Conservation (phyloP, 2,113 vertebrate species). For the Azemiops feae region DNA sequence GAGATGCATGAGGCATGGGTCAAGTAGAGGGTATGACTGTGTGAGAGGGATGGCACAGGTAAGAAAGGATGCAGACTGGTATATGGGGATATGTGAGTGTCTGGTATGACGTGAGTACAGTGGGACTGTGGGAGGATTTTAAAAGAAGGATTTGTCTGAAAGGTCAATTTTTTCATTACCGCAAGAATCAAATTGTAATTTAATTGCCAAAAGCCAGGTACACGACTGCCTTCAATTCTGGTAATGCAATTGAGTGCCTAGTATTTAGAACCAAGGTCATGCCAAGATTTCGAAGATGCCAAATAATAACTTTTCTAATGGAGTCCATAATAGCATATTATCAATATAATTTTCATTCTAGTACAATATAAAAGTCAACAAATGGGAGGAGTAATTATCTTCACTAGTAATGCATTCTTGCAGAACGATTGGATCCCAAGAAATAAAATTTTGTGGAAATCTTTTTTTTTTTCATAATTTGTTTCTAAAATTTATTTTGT, state of each 20-base stretch:
- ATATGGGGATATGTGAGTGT: neutral
- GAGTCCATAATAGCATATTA: neutral
- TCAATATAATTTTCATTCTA: neutral
- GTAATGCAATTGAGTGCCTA: neutral
- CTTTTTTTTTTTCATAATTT: neutral
- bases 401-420: neutral
- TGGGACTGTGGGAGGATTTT: neutral
- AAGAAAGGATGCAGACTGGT: neutral
- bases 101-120: neutral
- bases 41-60: neutral
- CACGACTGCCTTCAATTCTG: neutral
- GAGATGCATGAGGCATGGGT: neutral
- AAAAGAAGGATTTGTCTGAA: neutral
- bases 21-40: neutral
- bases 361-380: neutral
- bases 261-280: neutral
- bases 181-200: neutral
- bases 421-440: neutral
- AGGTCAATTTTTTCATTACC: neutral
- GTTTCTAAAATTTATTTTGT: neutral
- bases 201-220: neutral
- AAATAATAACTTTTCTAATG: neutral
- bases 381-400: neutral
- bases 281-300: neutral
- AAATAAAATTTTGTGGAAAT: neutral